Evolutionary conservation across 2,888 invertebrate species (phyloP).

Genomic region (Chrysomela aeneicollis): DNA sequence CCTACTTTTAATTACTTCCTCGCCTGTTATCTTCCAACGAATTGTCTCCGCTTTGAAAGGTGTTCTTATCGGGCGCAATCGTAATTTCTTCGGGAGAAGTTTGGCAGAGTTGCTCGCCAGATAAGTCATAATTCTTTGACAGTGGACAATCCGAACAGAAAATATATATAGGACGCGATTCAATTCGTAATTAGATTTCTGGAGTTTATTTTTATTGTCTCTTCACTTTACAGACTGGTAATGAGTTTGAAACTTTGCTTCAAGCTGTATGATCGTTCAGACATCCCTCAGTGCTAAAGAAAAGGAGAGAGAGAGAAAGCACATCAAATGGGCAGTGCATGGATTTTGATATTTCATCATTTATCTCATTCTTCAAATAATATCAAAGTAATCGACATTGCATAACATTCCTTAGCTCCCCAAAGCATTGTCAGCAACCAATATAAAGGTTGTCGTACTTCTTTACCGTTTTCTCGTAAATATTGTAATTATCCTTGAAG

Average conservation of each 20-base stretch:
- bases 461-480: no score
- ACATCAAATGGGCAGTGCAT: no score
- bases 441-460: no score
- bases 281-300: neutral
- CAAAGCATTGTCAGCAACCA: no score
- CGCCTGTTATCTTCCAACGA: conserved; percentile 47
- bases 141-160: conserved; percentile 28
- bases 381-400: no score
- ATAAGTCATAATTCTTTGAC: conserved; percentile 35
- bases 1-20: conserved; percentile 58
- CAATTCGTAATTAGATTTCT: conserved; percentile 26
- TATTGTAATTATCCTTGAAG: no score
- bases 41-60: conserved; percentile 42
- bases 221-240: neutral
- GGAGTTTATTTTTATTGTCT: conserved; percentile 16
- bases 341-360: no score
- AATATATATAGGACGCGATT: conserved; percentile 24
- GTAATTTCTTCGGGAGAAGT: conserved; percentile 36
- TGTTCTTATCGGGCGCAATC: conserved; percentile 39
- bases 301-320: neutral
- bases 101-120: conserved; percentile 25
- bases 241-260: neutral
- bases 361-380: no score
- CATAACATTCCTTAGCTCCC: no score
- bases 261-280: neutral